Base-by-base conservation (phyloP, 30 jellyfish, hydroid and myxozoan genomes). In the Turritopsis rubra region DNA sequence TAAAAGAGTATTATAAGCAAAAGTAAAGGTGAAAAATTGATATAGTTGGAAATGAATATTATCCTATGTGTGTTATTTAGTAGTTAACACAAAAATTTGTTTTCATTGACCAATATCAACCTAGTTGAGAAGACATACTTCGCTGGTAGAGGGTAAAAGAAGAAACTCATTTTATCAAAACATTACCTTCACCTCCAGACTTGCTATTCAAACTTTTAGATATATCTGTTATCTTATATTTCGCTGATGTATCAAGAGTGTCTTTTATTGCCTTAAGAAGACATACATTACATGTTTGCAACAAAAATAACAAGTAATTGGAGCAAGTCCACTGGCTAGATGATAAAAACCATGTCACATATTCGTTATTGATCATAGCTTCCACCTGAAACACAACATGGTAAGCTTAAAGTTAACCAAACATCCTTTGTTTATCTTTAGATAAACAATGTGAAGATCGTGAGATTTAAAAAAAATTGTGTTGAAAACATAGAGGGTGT, bases 311-410 rank as follows among this genome's bases (percentile, higher is more conserved):
- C 30, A 68, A 68, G 21, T 68, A 68, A 27, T 68, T 68, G 8
- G 77, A 1, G 31, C 30, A 27, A n/a, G 77, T n/a, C 77, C 77
- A 68, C 19, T 68, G 31, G 28, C 31, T 68, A n/a, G 77, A 68
- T 1, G 28, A n/a, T 17, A 68, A 27, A 68, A n/a, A 68, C 77
- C 77, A 68, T 27, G 30, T n/a, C 77, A 68, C 16, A 0, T 68
- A 68, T 1, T 68, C 77, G 21, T 19, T 9, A 68, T 68, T 68
- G 31, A 68, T 22, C 77, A 68, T 68, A 7, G 28, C 16, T 68
- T 68, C 77, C 9, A 68, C 30, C 77, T 68, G 77, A 7, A n/a
- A 27, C 8, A 7, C 9, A 23, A 68, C 19, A 60, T 60, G 21
- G 21, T 60, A 21, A 60, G 21, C 19, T 18, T 60, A 60, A 18